These are phyloP conservation scores for Halichoerus grypus DNA, from an alignment of 2,113 vertebrate genomes.

Conservation along the genomic window DNA sequence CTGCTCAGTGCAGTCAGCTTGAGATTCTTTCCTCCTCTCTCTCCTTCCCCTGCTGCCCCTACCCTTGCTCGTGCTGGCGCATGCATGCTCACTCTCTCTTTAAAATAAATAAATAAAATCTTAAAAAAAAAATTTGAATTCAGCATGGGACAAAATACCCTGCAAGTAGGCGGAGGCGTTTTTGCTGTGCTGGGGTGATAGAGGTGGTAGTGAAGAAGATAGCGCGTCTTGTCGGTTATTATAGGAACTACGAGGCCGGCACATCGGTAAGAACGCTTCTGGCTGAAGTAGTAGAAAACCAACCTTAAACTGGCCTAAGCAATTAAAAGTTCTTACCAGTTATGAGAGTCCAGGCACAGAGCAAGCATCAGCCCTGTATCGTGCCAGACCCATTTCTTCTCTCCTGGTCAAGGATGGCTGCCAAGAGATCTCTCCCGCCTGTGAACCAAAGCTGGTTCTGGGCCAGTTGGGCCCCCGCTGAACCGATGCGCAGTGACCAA, in stretches of 20 bases:
- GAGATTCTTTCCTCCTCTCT: background rate
- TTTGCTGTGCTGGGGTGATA: fast-evolving
- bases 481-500: background rate
- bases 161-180: background rate
- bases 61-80: background rate
- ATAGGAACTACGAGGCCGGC: background rate
- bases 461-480: background rate
- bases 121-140: background rate
- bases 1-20: background rate
- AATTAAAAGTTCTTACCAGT: background rate
- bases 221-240: background rate
- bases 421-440: background rate
- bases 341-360: background rate
- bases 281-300: background rate
- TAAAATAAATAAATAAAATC: background rate
- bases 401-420: background rate
- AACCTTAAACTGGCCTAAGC: background rate
- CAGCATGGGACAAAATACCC: background rate
- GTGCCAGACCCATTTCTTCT: background rate
- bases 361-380: background rate
- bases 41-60: background rate
- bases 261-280: background rate
- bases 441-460: background rate
- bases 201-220: background rate
- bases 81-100: background rate